Percentiles rank a stretch among this genome's conserved stretches.
Evolutionary conservation across 2,797 vertebrate species (phyloP).

Genomic region (Alca torda): DNA sequence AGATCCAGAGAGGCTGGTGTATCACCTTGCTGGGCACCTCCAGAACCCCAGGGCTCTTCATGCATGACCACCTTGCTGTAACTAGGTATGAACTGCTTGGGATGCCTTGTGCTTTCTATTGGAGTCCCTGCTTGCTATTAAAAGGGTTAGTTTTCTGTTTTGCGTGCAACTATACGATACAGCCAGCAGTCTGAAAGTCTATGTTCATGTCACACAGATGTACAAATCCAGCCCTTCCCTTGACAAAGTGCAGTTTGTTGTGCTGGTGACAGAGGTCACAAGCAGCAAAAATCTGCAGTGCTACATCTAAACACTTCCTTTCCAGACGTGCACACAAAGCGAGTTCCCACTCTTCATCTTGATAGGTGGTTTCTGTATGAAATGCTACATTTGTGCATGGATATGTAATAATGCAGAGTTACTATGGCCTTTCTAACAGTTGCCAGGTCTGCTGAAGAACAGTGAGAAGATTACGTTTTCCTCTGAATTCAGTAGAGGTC

Average conservation of each 20-base stretch:
- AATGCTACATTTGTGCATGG: background rate
- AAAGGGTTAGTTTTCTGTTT: background rate
- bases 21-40: background rate
- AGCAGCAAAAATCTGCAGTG: background rate
- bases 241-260: background rate
- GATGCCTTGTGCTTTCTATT: background rate
- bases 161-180: background rate
- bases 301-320: background rate
- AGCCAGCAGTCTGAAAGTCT: background rate
- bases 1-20: background rate
- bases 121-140: background rate
- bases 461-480: background rate
- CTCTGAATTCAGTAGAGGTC: constrained; percentile 10
- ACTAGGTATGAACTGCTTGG: background rate
- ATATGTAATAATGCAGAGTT: background rate
- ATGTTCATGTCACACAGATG: background rate
- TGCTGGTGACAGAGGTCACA: background rate
- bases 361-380: constrained; percentile 8
- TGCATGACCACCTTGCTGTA: too few species aligned
- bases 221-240: background rate
- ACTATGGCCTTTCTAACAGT: background rate
- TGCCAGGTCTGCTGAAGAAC: background rate
- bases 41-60: background rate
- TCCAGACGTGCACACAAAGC: background rate
- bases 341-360: background rate